These are phyloP conservation scores for Drosophila subquinaria DNA, from an alignment of 2,888 invertebrate genomes.

Conservation along the genomic window DNA sequence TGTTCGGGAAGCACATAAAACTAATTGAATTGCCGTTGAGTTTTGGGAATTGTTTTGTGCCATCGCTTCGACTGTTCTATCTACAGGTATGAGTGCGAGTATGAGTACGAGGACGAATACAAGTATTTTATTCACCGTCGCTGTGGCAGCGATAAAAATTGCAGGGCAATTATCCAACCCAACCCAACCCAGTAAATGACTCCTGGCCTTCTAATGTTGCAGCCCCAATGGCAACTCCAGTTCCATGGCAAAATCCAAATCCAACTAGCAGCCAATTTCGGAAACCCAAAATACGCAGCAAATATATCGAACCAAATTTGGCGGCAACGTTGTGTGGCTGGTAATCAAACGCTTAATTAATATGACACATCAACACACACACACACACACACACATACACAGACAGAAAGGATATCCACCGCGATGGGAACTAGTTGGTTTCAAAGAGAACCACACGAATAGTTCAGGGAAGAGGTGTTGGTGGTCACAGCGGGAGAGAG, in stretches of 20 bases:
- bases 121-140: conserved; percentile 21
- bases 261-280: conserved; percentile 14
- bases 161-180: conserved; percentile 64
- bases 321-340: conserved; percentile 35
- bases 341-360: conserved; percentile 79
- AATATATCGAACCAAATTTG: conserved; percentile 46
- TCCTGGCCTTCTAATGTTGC: conserved; percentile 1
- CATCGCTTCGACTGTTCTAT: conserved; percentile 19
- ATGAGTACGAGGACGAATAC: not conserved
- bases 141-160: conserved; percentile 62
- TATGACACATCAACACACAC: conserved; percentile 67
- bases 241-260: not conserved
- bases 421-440: conserved; percentile 10
- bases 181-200: conserved; percentile 3
- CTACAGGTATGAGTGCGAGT: conserved; percentile 8
- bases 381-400: too few species aligned
- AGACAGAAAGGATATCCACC: conserved; percentile 2
- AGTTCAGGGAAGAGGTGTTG: not conserved
- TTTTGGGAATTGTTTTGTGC: conserved; percentile 11
- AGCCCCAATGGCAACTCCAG: not conserved
- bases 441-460: conserved; percentile 1
- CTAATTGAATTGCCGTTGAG: conserved; percentile 30
- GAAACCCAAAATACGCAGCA: conserved; percentile 25
- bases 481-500: not conserved
- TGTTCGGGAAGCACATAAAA: not conserved